Percentiles rank a stretch among this genome's conserved stretches.
These are phyloP conservation scores for Polypterus bichir DNA, from an alignment of 2,113 vertebrate species.

Conservation along the genomic window DNA sequence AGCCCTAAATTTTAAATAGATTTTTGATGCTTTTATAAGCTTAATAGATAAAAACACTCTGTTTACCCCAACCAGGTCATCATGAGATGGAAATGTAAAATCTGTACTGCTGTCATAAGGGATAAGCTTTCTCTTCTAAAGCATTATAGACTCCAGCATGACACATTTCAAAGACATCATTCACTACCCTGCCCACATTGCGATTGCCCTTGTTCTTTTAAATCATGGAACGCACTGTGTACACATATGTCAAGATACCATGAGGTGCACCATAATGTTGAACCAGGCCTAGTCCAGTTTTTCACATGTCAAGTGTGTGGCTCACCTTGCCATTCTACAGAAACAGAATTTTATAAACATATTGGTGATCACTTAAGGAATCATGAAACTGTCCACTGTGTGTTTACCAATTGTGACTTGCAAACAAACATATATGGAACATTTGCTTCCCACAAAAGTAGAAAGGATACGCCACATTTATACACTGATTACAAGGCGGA, in stretches of 20 bases:
- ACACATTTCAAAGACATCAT: slow-evolving; percentile 1
- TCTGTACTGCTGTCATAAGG: too few relatives aligned
- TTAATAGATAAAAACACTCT: too few relatives aligned
- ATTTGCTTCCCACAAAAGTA: slow-evolving; percentile 19
- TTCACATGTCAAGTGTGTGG: slow-evolving; percentile 18
- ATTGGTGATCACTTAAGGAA: slow-evolving; percentile 18
- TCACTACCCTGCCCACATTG: slow-evolving; percentile 12
- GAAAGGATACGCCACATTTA: slow-evolving; percentile 15
- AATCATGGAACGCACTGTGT: slow-evolving; percentile 13
- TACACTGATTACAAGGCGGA: slow-evolving; percentile 11
- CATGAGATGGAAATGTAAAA: too few relatives aligned
- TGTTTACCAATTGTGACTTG: slow-evolving; percentile 18
- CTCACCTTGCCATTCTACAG: neutral
- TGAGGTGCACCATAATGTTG: neutral
- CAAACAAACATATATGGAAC: slow-evolving; percentile 24
- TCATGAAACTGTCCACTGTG: slow-evolving; percentile 20
- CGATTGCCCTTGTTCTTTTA: slow-evolving; percentile 11
- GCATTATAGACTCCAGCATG: slow-evolving; percentile 18
- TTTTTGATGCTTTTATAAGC: too few relatives aligned
- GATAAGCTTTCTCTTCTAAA: neutral
- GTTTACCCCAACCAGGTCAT: too few relatives aligned
- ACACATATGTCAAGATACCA: slow-evolving; percentile 12
- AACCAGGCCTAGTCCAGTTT: neutral
- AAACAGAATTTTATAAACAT: slow-evolving; percentile 22
- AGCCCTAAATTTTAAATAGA: too few relatives aligned